A percentile compares a stretch with the other conserved stretches of the same genome.
Evolutionary conservation across 2,113 vertebrate genomes (phyloP).

Genomic region (Sander vitreus): DNA sequence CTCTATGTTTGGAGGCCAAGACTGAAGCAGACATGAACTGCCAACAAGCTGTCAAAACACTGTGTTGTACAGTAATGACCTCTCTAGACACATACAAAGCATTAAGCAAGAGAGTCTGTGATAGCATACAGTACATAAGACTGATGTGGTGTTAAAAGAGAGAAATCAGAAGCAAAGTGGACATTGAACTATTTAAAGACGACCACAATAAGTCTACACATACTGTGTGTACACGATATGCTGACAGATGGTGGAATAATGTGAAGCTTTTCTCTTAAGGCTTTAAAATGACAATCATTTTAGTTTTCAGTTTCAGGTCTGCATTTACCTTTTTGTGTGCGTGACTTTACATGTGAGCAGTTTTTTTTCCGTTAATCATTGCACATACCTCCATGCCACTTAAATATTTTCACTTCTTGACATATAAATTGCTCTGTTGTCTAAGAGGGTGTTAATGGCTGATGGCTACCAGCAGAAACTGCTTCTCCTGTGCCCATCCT

Average conservation of each 20-base stretch:
- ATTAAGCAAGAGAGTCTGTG: conserved; percentile 26
- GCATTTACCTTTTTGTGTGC: conserved; percentile 14
- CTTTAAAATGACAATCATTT: neutral
- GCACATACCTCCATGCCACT: conserved; percentile 42
- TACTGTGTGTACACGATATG: neutral
- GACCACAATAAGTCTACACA: neutral
- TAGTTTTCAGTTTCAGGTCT: conserved; percentile 4
- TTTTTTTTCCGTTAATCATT: conserved; percentile 44
- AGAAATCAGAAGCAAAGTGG: conserved; percentile 27
- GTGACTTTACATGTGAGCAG: conserved; percentile 38
- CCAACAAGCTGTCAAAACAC: conserved; percentile 64
- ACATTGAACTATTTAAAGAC: conserved; percentile 2
- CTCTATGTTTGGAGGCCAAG: conserved; percentile 24
- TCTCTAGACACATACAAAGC: conserved; percentile 49
- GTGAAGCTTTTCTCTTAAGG: neutral
- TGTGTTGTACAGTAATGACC: conserved; percentile 36
- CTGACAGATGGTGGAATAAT: conserved; percentile 6
- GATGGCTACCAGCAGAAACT: conserved; percentile 24
- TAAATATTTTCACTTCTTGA: conserved; percentile 57
- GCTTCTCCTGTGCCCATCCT: conserved; percentile 16
- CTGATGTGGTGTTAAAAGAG: conserved; percentile 53
- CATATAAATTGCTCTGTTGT: conserved; percentile 54
- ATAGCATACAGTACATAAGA: conserved; percentile 19
- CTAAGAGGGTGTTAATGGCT: conserved; percentile 47
- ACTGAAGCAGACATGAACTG: conserved; percentile 39